Evolutionary conservation across 2,888 invertebrate genomes (phyloP).

Genomic region (Tricholauxania praeusta): DNA sequence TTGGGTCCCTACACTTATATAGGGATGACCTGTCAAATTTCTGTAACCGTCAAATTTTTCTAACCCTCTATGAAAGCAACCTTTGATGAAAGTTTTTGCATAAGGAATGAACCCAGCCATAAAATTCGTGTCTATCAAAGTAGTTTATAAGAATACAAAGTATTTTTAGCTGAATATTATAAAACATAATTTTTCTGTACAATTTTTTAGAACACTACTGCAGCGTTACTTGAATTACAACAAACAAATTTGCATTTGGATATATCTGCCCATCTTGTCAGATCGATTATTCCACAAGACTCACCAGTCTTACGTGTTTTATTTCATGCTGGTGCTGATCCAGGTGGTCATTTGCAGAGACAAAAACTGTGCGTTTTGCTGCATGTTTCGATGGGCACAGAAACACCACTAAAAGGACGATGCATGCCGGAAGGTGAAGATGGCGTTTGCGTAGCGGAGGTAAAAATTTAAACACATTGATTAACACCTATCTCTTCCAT

Average conservation of each 20-base stretch:
- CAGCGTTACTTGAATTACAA: constrained; percentile 73
- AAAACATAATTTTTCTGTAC: constrained; percentile 9
- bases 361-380: constrained; percentile 85
- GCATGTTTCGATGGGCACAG: constrained; percentile 76
- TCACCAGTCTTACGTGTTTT: constrained; percentile 92
- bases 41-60: no score
- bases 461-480: constrained; percentile 43
- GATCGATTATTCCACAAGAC: constrained; percentile 85
- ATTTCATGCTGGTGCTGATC: constrained; percentile 91
- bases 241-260: constrained; percentile 83
- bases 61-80: no score
- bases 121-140: no score
- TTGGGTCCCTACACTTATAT: no score
- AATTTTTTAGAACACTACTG: constrained; percentile 64
- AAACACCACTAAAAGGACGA: constrained; percentile 82
- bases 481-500: no score
- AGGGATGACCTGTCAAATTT: no score
- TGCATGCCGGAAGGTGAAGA: constrained; percentile 94
- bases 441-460: constrained; percentile 90
- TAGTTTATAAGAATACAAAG: no score
- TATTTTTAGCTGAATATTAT: background rate
- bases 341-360: constrained; percentile 82
- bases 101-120: no score
- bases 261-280: constrained; percentile 94
- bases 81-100: no score